Conservation (phyloP, 1,140 invertebrate species). For the Metopolophium dirhodum region DNA sequence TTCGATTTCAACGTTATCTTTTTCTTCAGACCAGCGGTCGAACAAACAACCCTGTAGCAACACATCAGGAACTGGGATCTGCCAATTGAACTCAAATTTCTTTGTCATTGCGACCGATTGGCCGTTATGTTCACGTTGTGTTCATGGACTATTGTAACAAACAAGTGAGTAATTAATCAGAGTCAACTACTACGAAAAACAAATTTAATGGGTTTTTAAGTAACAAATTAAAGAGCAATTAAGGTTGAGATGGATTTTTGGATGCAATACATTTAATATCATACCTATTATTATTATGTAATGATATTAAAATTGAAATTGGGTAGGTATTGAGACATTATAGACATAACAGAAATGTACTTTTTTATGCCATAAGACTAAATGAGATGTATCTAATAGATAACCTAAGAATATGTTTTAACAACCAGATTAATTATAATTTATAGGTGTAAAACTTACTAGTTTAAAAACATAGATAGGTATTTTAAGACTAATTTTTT, state of each 20-base stretch:
- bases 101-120: slow-evolving; percentile 81
- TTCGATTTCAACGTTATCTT: slow-evolving; percentile 88
- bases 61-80: slow-evolving; percentile 86
- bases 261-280: neutral
- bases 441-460: neutral
- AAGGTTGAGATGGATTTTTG: slow-evolving; percentile 6
- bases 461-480: neutral
- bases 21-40: slow-evolving; percentile 97
- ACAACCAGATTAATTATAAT: neutral
- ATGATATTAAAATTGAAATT: neutral
- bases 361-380: neutral
- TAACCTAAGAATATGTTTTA: neutral
- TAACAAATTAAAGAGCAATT: slow-evolving; percentile 40
- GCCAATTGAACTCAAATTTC: slow-evolving; percentile 98
- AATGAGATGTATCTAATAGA: neutral
- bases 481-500: neutral
- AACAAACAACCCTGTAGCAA: slow-evolving; percentile 84
- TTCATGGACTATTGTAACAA: slow-evolving; percentile 44
- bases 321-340: neutral
- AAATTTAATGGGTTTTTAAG: slow-evolving; percentile 49
- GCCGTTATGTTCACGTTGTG: slow-evolving; percentile 47
- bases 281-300: slow-evolving; percentile 1
- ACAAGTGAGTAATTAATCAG: slow-evolving; percentile 38
- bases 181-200: neutral
- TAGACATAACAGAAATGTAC: neutral